A percentile compares a stretch with the other conserved stretches of the same genome.
phyloP scores from a whole-genome alignment of 2,113 vertebrate genomes.

The Tor tambroides region DNA sequence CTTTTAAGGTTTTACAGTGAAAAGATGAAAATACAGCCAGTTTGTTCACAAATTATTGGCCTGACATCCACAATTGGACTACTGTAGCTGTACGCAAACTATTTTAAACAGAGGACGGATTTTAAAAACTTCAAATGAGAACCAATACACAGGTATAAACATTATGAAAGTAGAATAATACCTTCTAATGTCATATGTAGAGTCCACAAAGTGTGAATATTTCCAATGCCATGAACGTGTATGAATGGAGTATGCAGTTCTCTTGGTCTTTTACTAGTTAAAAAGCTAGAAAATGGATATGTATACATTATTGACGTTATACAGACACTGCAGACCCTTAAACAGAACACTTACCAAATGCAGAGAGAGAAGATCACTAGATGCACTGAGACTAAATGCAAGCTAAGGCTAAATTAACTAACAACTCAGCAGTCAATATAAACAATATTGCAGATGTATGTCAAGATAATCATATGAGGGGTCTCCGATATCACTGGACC shows the following conservation, averaged over 20 bases:
- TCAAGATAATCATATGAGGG: background rate
- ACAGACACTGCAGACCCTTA: background rate
- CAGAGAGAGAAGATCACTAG: background rate
- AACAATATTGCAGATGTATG: too few species aligned
- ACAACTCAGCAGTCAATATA: background rate
- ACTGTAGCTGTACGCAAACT: background rate
- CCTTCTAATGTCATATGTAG: background rate
- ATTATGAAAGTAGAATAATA: background rate
- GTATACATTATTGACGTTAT: background rate
- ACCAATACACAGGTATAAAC: background rate
- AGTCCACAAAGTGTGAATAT: background rate
- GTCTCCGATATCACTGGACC: constrained; percentile 71
- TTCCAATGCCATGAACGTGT: background rate
- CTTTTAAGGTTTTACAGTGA: background rate
- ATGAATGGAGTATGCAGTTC: background rate
- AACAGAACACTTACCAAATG: background rate
- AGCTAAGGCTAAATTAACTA: background rate
- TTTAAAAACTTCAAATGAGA: background rate
- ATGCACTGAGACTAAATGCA: background rate
- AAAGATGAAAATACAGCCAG: background rate
- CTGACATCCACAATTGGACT: background rate
- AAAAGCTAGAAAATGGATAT: background rate
- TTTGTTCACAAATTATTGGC: too few species aligned
- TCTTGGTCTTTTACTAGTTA: background rate
- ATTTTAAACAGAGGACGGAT: background rate